Evolutionary conservation across 2,888 invertebrate genomes (phyloP).

Genomic region (Neoitamus cyanurus): DNA sequence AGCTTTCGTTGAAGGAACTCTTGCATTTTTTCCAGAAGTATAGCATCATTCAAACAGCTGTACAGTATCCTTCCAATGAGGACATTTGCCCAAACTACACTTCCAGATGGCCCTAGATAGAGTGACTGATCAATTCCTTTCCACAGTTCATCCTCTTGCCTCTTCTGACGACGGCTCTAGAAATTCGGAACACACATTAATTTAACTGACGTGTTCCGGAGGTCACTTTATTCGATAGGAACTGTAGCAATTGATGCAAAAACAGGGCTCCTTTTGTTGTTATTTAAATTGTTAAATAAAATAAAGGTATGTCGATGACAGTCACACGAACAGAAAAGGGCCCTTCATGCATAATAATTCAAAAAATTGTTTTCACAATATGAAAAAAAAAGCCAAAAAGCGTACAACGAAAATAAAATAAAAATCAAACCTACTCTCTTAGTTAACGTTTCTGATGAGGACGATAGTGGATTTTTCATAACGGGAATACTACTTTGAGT

Average conservation of each 20-base stretch:
- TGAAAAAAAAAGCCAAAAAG: too few relatives aligned
- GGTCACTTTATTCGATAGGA: too few relatives aligned
- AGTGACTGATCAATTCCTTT: conserved; percentile 65
- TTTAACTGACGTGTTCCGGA: too few relatives aligned
- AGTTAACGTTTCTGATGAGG: conserved; percentile 50
- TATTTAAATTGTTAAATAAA: too few relatives aligned
- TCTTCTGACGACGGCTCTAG: conserved; percentile 62
- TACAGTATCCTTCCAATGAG: conserved; percentile 63
- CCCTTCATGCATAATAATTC: too few relatives aligned
- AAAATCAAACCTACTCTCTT: conserved; percentile 50
- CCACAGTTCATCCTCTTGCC: conserved; percentile 64
- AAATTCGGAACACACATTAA: conserved; percentile 18
- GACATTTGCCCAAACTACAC: conserved; percentile 65
- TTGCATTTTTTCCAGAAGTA: conserved; percentile 61
- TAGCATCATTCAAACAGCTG: conserved; percentile 60
- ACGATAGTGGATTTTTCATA: conserved; percentile 53
- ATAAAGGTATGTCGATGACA: too few relatives aligned
- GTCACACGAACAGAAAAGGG: too few relatives aligned
- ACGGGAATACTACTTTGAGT: conserved; percentile 61
- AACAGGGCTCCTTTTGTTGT: too few relatives aligned
- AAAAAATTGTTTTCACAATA: too few relatives aligned
- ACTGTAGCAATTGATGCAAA: too few relatives aligned
- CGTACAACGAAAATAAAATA: conserved; percentile 28
- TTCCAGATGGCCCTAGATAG: conserved; percentile 64
- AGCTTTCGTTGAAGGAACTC: conserved; percentile 65